phyloP scores from a whole-genome alignment of 2,113 vertebrate species.

The Corythornis vintsioides region DNA sequence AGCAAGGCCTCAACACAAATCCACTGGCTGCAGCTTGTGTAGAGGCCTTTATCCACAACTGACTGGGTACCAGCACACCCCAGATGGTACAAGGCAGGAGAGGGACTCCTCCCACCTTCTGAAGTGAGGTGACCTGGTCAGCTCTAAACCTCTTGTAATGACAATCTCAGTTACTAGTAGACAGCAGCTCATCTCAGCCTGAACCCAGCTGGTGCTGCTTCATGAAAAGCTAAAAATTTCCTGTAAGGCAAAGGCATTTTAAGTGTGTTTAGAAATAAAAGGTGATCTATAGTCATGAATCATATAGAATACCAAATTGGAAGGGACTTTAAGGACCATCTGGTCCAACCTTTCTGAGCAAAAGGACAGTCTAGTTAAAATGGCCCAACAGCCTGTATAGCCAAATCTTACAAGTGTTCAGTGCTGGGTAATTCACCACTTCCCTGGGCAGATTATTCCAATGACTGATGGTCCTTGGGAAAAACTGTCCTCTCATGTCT shows the following conservation, averaged over 20 bases:
- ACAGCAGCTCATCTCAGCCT: not conserved
- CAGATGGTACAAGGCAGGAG: fast-evolving
- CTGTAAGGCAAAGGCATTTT: not conserved
- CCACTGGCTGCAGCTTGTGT: fast-evolving
- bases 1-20: too few species aligned
- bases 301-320: too few species aligned
- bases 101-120: not conserved
- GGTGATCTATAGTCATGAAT: not conserved
- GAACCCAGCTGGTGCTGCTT: not conserved
- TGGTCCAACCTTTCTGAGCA: not conserved
- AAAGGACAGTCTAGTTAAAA: not conserved
- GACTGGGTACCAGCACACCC: fast-evolving
- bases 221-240: fast-evolving
- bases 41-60: fast-evolving
- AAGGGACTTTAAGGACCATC: not conserved
- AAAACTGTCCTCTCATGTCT: not conserved
- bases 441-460: not conserved
- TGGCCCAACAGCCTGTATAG: not conserved
- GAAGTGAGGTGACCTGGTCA: fast-evolving
- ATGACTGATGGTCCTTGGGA: not conserved
- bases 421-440: not conserved
- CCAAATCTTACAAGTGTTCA: not conserved
- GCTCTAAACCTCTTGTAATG: fast-evolving
- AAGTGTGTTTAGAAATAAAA: fast-evolving
- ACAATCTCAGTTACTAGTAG: fast-evolving